A percentile compares a stretch with the other conserved stretches of the same genome.
Evolutionary conservation across 2,797 vertebrate genomes (phyloP).

Genomic region (Hemibagrus guttatus): DNA sequence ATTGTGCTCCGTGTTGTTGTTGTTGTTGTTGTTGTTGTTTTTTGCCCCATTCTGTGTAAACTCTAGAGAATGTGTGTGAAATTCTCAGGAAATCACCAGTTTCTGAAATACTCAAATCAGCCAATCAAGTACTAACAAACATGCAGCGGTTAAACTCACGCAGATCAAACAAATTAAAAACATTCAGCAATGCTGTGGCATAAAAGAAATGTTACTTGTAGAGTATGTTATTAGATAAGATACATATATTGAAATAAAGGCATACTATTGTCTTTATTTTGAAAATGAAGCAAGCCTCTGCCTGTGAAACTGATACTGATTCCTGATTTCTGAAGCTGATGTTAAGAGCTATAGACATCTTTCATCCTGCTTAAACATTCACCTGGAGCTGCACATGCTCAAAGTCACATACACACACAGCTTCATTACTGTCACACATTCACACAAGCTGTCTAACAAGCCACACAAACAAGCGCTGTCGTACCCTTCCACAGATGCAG

Average conservation of each 20-base stretch:
- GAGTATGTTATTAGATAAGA: not conserved
- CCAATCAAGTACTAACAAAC: too few species aligned
- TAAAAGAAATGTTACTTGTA: not conserved
- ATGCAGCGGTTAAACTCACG: too few species aligned
- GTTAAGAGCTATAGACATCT: not conserved
- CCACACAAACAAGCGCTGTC: slow-evolving; percentile 13
- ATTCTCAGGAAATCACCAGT: too few species aligned
- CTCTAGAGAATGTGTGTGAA: too few species aligned
- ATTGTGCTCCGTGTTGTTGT: too few species aligned
- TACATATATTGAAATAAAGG: not conserved
- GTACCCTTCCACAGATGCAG: slow-evolving; percentile 16
- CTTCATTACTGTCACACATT: slow-evolving; percentile 11
- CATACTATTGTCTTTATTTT: not conserved
- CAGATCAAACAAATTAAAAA: too few species aligned
- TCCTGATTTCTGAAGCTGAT: not conserved
- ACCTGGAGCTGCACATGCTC: too few species aligned
- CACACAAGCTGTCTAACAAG: slow-evolving; percentile 16
- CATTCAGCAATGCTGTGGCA: not conserved
- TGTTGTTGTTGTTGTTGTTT: too few species aligned
- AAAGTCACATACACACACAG: slow-evolving; percentile 2
- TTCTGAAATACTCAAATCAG: too few species aligned
- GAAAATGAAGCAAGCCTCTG: not conserved
- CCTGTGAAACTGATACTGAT: not conserved
- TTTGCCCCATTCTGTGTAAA: too few species aligned
- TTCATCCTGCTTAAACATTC: not conserved